Conservation (phyloP, 1,140 invertebrate species). For the Orussus abietinus region DNA sequence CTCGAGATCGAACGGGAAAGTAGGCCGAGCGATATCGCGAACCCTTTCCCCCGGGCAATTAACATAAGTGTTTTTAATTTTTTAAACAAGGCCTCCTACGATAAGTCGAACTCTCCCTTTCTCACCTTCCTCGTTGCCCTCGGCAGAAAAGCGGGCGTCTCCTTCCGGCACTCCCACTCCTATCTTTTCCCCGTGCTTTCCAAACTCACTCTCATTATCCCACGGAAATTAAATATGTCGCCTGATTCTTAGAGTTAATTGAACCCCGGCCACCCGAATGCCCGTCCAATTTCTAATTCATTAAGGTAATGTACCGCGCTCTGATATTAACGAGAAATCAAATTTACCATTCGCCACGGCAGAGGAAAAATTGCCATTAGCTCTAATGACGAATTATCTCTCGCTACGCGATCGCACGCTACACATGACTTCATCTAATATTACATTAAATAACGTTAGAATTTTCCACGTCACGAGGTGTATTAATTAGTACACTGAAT, state of each 20-base stretch:
- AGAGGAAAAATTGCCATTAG: too few species aligned
- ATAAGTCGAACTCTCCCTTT: not conserved
- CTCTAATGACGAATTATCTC: too few species aligned
- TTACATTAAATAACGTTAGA: too few species aligned
- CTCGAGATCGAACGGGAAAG: too few species aligned
- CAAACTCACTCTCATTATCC: conserved; percentile 21
- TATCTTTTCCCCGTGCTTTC: conserved; percentile 13
- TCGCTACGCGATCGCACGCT: too few species aligned
- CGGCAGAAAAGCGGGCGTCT: not conserved
- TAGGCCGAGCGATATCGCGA: too few species aligned
- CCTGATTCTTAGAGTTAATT: conserved; percentile 19
- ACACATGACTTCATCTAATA: too few species aligned
- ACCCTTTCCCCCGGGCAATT: too few species aligned
- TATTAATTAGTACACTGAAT: too few species aligned
- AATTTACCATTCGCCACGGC: too few species aligned
- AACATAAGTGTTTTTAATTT: conserved; percentile 12
- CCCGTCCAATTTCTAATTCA: conserved; percentile 11
- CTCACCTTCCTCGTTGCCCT: not conserved
- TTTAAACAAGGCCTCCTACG: not conserved
- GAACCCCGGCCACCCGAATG: conserved; percentile 7
- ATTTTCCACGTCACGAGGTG: too few species aligned
- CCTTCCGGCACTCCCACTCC: conserved; percentile 10
- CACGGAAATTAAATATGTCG: conserved; percentile 22
- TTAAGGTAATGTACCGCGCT: conserved; percentile 8
- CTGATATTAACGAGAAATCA: too few species aligned